Conservation (phyloP, 2,113 vertebrate genomes). For the Python bivittatus region DNA sequence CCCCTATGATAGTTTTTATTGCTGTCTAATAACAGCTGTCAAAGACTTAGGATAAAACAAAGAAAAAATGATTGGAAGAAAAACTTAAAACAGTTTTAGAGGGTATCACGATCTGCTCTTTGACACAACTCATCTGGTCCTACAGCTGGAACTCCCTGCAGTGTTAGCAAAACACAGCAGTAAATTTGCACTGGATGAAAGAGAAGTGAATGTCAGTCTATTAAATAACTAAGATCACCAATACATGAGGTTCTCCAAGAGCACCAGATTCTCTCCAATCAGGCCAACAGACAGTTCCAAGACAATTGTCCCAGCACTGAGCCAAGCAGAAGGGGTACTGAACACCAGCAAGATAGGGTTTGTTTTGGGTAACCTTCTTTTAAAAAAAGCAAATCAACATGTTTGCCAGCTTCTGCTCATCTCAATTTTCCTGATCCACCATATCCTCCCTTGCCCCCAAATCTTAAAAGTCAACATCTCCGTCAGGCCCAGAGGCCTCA, state of each 20-base stretch:
- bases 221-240: neutral
- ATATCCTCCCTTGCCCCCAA: neutral
- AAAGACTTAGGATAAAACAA: too few relatives aligned
- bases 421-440: constrained; percentile 15
- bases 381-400: neutral
- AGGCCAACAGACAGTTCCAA: neutral
- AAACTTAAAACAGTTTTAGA: neutral
- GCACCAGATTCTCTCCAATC: neutral
- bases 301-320: neutral
- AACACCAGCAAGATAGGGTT: neutral
- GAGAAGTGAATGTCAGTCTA: neutral
- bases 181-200: neutral
- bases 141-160: too few relatives aligned
- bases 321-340: neutral
- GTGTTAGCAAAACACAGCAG: too few relatives aligned
- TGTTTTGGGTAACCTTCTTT: neutral
- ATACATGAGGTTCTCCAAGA: neutral
- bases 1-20: neutral
- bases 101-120: neutral
- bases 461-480: constrained; percentile 29
- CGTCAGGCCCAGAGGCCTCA: constrained; percentile 48
- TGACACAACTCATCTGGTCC: neutral
- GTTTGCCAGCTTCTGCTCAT: neutral
- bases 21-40: too few relatives aligned
- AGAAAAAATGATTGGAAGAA: too few relatives aligned